These are phyloP conservation scores for Rotaria macrura DNA, from an alignment of 2,888 invertebrate genomes.

Conservation along the genomic window DNA sequence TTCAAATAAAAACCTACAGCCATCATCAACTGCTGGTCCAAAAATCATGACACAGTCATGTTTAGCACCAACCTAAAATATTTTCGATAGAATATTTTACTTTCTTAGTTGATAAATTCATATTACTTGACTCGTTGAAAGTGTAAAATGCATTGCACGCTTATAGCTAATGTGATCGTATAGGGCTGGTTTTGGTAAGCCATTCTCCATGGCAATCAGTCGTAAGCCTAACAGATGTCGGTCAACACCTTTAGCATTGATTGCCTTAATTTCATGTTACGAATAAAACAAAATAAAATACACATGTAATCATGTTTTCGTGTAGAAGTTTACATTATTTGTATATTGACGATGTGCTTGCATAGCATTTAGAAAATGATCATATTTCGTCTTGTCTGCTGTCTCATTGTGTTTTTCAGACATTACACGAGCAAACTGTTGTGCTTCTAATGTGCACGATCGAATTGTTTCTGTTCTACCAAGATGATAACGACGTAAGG, in stretches of 20 bases:
- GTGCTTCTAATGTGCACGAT: constrained; percentile 15
- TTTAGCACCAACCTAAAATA: constrained; percentile 5
- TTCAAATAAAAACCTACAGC: neutral
- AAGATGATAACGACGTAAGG: constrained; percentile 26
- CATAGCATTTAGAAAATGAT: constrained; percentile 24
- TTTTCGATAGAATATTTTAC: neutral
- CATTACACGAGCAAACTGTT: constrained; percentile 22
- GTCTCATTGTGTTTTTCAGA: neutral
- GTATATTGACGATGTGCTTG: constrained; percentile 24
- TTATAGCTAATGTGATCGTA: constrained; percentile 23
- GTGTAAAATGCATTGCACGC: constrained; percentile 15
- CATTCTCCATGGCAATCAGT: constrained; percentile 24
- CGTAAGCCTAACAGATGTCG: constrained; percentile 28
- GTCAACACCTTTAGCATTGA: constrained; percentile 29
- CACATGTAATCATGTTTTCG: no score
- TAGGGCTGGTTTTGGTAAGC: constrained; percentile 18
- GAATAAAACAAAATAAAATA: no score
- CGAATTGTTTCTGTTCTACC: constrained; percentile 31
- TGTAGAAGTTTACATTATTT: neutral
- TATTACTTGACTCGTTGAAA: constrained; percentile 32
- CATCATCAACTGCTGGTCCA: constrained; percentile 30
- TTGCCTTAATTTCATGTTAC: neutral
- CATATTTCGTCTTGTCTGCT: neutral
- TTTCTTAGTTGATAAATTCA: neutral
- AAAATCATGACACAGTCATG: constrained; percentile 18